phyloP scores from a whole-genome alignment of 2,797 vertebrate genomes.

The Malurus leucopterus region DNA sequence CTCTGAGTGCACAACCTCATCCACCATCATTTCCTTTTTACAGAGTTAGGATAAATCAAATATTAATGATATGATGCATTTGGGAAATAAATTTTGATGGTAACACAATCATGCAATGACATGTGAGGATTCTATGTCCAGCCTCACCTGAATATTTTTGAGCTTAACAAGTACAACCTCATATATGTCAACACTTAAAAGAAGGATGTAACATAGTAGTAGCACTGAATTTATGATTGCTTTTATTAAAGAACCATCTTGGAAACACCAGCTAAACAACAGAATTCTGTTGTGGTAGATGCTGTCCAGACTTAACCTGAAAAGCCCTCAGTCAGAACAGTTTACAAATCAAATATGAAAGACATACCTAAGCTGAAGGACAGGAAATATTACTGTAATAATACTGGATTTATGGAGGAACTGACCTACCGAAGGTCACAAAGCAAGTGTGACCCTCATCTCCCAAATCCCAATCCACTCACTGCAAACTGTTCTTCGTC shows the following conservation, averaged over 20 bases:
- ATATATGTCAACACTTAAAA: not conserved
- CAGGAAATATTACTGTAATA: slow-evolving; percentile 48
- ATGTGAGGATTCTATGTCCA: not conserved
- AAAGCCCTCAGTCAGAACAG: slow-evolving; percentile 25
- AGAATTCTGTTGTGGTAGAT: not conserved
- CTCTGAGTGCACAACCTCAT: not conserved
- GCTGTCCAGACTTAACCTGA: slow-evolving; percentile 29
- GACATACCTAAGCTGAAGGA: slow-evolving; percentile 5
- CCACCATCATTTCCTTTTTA: not conserved
- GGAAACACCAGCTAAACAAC: not conserved
- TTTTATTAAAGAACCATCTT: slow-evolving; percentile 20
- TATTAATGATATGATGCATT: not conserved
- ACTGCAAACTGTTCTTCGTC: not conserved
- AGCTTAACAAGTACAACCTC: not conserved
- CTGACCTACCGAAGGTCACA: slow-evolving; percentile 24
- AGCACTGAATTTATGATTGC: not conserved
- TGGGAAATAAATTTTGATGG: not conserved
- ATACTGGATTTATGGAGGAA: slow-evolving; percentile 43
- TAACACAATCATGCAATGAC: not conserved
- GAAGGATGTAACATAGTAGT: not conserved
- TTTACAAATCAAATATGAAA: slow-evolving; percentile 51
- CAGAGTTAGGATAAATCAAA: not conserved
- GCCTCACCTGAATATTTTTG: not conserved
- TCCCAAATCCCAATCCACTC: not conserved
- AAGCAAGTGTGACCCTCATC: not conserved